A percentile compares a stretch with the other conserved stretches of the same genome.
These are phyloP conservation scores for Drosophila siamana DNA, from an alignment of 2,888 invertebrate species.

Conservation along the genomic window DNA sequence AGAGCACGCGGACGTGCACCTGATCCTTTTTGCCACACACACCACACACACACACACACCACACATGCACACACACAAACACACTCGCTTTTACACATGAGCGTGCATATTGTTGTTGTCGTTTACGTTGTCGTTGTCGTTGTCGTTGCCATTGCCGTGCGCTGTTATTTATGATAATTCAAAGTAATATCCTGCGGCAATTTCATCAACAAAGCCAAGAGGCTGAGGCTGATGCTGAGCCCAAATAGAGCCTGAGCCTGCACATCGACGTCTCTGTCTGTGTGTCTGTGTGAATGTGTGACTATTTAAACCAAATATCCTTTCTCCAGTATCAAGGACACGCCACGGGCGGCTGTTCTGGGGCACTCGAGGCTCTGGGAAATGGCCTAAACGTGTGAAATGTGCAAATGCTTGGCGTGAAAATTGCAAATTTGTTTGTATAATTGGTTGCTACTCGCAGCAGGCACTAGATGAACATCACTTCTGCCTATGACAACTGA, in stretches of 20 bases:
- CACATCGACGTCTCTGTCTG: background rate
- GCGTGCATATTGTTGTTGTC: slow-evolving; percentile 35
- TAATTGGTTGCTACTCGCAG: slow-evolving; percentile 55
- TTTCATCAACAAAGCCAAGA: slow-evolving; percentile 73
- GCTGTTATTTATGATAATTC: slow-evolving; percentile 76
- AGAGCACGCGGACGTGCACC: slow-evolving; percentile 48
- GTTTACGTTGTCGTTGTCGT: slow-evolving; percentile 44
- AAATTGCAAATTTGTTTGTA: slow-evolving; percentile 72
- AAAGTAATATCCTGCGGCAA: slow-evolving; percentile 78
- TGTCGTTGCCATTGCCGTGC: slow-evolving; percentile 52
- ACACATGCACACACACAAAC: slow-evolving; percentile 14
- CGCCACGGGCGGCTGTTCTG: slow-evolving; percentile 6
- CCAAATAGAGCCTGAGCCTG: slow-evolving; percentile 2
- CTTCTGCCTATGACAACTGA: slow-evolving; percentile 6
- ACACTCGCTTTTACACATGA: slow-evolving; percentile 19
- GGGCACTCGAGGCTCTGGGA: slow-evolving; percentile 4
- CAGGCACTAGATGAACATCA: slow-evolving; percentile 20
- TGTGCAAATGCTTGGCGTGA: slow-evolving; percentile 60
- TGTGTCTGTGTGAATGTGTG: slow-evolving; percentile 23
- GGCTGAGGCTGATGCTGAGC: slow-evolving; percentile 30
- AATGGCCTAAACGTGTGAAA: slow-evolving; percentile 74
- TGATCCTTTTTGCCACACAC: slow-evolving; percentile 51
- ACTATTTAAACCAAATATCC: slow-evolving; percentile 72
- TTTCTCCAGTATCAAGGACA: slow-evolving; percentile 37
- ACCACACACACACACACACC: background rate